phyloP scores from a whole-genome alignment of 2,888 invertebrate species.

The Chesias legatella region DNA sequence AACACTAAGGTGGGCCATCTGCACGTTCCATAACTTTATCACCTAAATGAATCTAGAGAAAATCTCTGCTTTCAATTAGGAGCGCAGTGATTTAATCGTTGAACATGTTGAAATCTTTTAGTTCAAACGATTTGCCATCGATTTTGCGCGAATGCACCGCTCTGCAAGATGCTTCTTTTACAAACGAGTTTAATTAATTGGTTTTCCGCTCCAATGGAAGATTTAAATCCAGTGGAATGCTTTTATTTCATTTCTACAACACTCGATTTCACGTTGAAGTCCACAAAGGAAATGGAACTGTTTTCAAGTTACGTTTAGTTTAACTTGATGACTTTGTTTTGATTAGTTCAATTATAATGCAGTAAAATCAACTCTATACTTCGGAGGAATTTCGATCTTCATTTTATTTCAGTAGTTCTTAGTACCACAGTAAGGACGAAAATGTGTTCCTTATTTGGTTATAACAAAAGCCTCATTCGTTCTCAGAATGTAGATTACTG shows the following conservation, averaged over 20 bases:
- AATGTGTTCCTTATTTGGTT: no score
- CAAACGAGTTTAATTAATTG: constrained; percentile 54
- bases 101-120: constrained; percentile 12
- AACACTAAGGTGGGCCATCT: no score
- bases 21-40: no score
- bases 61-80: no score
- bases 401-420: no score
- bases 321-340: constrained; percentile 1
- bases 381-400: no score
- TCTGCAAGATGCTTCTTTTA: constrained; percentile 38
- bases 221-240: constrained; percentile 36
- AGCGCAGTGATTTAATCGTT: constrained; percentile 13
- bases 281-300: constrained; percentile 35
- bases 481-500: no score
- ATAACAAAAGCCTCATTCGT: no score
- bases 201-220: constrained; percentile 37
- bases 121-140: constrained; percentile 29
- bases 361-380: no score
- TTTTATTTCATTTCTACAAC: constrained; percentile 34
- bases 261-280: constrained; percentile 32
- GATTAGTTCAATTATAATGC: neutral
- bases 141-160: constrained; percentile 33
- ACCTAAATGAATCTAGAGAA: no score
- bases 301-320: constrained; percentile 27
- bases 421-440: no score